Percentiles rank a stretch among this genome's conserved stretches.
Conservation (phyloP, 1,140 invertebrate species). For the Listronotus oregonensis region DNA sequence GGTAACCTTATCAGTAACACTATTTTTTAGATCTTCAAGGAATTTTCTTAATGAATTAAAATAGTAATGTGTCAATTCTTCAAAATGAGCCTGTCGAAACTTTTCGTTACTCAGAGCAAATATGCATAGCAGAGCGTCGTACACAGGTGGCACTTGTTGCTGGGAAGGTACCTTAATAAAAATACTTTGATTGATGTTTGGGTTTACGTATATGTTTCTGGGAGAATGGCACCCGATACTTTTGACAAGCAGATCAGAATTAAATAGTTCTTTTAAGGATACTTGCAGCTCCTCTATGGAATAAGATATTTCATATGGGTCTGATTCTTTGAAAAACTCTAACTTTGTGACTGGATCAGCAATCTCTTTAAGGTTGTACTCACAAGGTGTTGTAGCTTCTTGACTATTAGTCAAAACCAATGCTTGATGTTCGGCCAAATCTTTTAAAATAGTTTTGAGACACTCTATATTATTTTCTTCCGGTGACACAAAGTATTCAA, state of each 20-base stretch:
- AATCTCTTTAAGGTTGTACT: neutral
- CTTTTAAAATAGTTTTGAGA: conserved; percentile 8
- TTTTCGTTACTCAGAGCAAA: conserved; percentile 16
- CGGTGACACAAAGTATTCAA: neutral
- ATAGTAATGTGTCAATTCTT: conserved; percentile 4
- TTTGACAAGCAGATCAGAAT: neutral
- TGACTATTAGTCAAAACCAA: neutral
- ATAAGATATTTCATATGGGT: neutral
- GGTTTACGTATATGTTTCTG: no score
- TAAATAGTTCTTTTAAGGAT: neutral
- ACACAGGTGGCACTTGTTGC: conserved; percentile 10
- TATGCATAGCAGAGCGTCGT: conserved; percentile 18
- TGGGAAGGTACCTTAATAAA: no score
- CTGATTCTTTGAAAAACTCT: no score
- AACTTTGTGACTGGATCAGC: neutral
- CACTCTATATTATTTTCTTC: conserved; percentile 4
- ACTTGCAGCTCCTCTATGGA: conserved; percentile 7
- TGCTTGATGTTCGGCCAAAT: conserved; percentile 16
- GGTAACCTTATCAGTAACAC: neutral
- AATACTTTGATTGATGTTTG: no score
- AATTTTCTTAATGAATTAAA: neutral
- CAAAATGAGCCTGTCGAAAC: conserved; percentile 22
- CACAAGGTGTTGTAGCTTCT: no score
- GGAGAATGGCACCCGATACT: no score
- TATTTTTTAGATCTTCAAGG: neutral